Evolutionary conservation across 2,113 vertebrate genomes (phyloP).

Genomic region (Perca flavescens): DNA sequence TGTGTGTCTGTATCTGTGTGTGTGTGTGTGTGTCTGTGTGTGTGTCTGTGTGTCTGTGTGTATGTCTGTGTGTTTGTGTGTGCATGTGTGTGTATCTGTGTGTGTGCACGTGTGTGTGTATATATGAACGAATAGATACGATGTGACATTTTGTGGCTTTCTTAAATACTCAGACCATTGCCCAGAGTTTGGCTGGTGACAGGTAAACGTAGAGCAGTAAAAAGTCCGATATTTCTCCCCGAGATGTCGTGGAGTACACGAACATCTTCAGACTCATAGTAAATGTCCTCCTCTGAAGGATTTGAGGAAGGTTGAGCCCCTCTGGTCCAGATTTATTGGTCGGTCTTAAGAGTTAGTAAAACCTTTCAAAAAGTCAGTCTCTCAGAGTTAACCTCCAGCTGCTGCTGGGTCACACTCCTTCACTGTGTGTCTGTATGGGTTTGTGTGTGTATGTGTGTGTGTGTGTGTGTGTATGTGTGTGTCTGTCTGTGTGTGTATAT

Average conservation of each 20-base stretch:
- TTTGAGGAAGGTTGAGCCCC: constrained; percentile 18
- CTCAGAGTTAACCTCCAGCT: constrained; percentile 29
- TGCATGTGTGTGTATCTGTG: accelerated
- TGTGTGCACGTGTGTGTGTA: too few species aligned
- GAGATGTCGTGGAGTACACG: neutral
- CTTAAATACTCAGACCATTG: too few species aligned
- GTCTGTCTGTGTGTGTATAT: too few species aligned
- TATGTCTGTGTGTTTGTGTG: too few species aligned
- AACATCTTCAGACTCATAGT: neutral
- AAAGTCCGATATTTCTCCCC: neutral
- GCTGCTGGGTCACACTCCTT: constrained; percentile 27
- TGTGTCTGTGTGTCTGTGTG: too few species aligned
- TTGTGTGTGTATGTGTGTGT: too few species aligned
- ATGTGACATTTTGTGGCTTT: too few species aligned
- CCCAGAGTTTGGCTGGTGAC: too few species aligned
- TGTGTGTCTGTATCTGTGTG: too few species aligned
- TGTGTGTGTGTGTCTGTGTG: too few species aligned
- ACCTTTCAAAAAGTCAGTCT: constrained; percentile 15
- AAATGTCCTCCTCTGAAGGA: neutral
- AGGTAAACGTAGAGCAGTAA: neutral
- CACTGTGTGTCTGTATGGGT: constrained; percentile 9
- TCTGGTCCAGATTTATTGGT: constrained; percentile 15
- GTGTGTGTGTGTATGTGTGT: too few species aligned
- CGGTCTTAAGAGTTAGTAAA: constrained; percentile 16
- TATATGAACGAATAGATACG: too few species aligned